Percentiles rank a stretch among this genome's conserved stretches.
Conservation (phyloP, 2,797 vertebrate species). For the Gadopsis bispinosus region DNA sequence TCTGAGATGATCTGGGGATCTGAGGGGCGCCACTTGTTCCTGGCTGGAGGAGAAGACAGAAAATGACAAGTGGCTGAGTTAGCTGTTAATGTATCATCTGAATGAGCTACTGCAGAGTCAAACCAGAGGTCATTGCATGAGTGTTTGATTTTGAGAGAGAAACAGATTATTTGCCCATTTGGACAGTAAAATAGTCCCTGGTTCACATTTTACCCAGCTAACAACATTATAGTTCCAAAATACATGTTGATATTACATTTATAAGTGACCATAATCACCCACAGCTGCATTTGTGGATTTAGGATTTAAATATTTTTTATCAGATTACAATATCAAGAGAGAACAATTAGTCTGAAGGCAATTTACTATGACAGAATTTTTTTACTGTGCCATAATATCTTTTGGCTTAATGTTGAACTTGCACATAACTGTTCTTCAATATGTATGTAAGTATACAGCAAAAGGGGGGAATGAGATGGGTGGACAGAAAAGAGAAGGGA, state of each 20-base stretch:
- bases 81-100: not conserved
- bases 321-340: not conserved
- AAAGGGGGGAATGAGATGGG: constrained; percentile 24
- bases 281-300: not conserved
- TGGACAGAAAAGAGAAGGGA: constrained; percentile 5
- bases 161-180: not conserved
- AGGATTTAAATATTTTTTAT: not conserved
- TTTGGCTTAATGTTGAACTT: not conserved
- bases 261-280: not conserved
- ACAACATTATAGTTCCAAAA: constrained; percentile 3
- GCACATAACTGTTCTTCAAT: not conserved
- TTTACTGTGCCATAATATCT: not conserved
- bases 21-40: constrained; percentile 97
- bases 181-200: not conserved
- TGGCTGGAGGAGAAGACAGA: constrained; percentile 84
- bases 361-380: not conserved
- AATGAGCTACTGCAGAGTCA: not conserved
- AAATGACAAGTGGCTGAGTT: not conserved
- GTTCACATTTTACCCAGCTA: not conserved
- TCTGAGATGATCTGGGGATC: constrained; percentile 99
- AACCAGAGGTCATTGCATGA: not conserved
- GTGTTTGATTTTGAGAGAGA: not conserved
- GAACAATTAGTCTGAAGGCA: not conserved
- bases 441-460: not conserved
- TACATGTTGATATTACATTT: not conserved